Evolutionary conservation across 2,888 invertebrate genomes (phyloP).

Genomic region (Pristionchus mayeri): DNA sequence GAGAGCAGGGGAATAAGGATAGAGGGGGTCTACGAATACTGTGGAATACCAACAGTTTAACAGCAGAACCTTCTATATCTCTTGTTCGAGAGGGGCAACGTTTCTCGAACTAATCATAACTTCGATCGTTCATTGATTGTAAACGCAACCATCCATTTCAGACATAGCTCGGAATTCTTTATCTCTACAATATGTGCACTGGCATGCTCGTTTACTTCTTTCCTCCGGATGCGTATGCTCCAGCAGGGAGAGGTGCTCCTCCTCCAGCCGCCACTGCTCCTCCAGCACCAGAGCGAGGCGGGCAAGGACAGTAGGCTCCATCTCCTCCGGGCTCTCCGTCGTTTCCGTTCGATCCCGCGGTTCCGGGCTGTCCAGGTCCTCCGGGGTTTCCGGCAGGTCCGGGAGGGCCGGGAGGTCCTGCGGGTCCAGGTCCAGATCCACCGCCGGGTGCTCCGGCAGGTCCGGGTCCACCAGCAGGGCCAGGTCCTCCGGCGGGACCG

Average conservation of each 20-base stretch:
- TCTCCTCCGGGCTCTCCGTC: constrained; percentile 55
- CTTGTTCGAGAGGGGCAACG: no score
- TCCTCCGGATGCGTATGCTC: neutral
- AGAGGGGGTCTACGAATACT: no score
- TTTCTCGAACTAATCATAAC: no score
- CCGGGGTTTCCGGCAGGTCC: constrained; percentile 61
- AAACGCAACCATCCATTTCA: no score
- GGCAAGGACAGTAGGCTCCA: constrained; percentile 54
- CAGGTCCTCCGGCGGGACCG: neutral
- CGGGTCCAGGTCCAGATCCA: constrained; percentile 56
- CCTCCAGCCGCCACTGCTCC: neutral
- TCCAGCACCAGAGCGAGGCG: constrained; percentile 55
- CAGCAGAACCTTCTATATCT: no score
- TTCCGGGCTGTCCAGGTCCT: constrained; percentile 56
- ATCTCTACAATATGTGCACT: no score
- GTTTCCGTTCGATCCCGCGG: constrained; percentile 55
- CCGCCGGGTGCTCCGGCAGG: constrained; percentile 53
- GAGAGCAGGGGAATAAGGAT: no score
- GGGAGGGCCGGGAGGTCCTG: constrained; percentile 63
- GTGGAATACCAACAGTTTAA: no score
- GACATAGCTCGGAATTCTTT: no score
- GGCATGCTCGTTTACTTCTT: no score
- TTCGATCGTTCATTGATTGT: no score
- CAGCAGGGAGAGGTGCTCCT: neutral
- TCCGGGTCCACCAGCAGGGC: constrained; percentile 56